Evolutionary conservation across 2,888 invertebrate genomes (phyloP).

Genomic region (Dasysyrphus albostriatus): DNA sequence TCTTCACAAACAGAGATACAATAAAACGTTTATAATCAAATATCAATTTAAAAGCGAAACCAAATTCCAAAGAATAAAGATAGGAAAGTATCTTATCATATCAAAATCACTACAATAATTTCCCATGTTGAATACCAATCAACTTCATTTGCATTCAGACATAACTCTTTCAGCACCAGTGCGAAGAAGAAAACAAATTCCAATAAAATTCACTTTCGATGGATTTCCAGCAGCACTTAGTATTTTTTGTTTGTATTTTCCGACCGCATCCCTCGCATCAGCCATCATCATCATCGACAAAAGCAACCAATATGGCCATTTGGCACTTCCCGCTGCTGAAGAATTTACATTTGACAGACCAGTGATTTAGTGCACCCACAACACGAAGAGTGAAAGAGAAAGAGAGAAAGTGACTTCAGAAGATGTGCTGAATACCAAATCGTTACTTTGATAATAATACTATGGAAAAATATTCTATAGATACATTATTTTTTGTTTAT

Average conservation of each 20-base stretch:
- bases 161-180: conserved; percentile 9
- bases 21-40: background rate
- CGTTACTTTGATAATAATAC: background rate
- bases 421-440: conserved; percentile 61
- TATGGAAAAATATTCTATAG: conserved; percentile 24
- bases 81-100: conserved; percentile 39
- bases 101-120: conserved; percentile 17
- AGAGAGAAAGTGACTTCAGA: conserved; percentile 53
- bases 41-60: conserved; percentile 46
- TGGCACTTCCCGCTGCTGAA: conserved; percentile 42
- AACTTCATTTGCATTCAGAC: conserved; percentile 45
- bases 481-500: conserved; percentile 34
- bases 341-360: conserved; percentile 51
- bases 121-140: conserved; percentile 55
- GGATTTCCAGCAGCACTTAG: conserved; percentile 18
- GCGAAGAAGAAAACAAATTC: conserved; percentile 25
- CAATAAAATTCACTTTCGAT: conserved; percentile 49
- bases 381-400: conserved; percentile 46
- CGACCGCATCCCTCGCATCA: background rate
- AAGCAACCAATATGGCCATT: conserved; percentile 35
- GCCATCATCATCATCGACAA: background rate
- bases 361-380: conserved; percentile 51
- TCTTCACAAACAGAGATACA: background rate
- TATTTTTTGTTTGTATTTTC: too few relatives aligned
- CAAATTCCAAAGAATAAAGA: conserved; percentile 48